Base-by-base conservation (phyloP, 2,113 vertebrate genomes). In the Catharus fuscescens region DNA sequence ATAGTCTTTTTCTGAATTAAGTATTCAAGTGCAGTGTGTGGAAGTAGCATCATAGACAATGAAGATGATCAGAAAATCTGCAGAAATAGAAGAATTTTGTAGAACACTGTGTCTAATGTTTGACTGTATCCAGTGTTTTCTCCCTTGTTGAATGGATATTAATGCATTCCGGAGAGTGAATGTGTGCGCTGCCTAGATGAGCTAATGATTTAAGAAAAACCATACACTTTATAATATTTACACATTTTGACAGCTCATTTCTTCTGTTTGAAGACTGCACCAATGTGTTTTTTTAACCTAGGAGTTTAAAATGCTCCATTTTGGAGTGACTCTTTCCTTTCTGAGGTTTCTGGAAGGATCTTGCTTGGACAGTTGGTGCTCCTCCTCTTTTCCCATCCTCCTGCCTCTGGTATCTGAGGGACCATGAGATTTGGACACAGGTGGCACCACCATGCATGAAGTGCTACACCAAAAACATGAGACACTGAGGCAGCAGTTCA, bases 361-460 rank as follows among this genome's bases (percentile, higher is more conserved):
- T 38, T 69, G 12, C 21, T 42, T 48, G 31, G 12, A 29, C 15
- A 54, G 21, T 9, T 7, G 2, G 6, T 24, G 8, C 7, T 66
- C 9, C 11, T 72, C 28, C 26, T 94, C n/a, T 73, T 64, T 62
- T 23, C 26, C 8, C 0, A 0, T 48, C 24, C 45, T 53, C 13
- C 17, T 77, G 29, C 12, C 11, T 23, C 54, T 70, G n/a, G 6
- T 71, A 31, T 10, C 47, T 21, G 36, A 88, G 32, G 76, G 14
- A 24, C 8, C 1, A 0, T 3, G 10, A 42, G 20, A 9, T 34
- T 53, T 16, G 7, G 36, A 28, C 14, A 3, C 19, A 45, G 12
- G 4, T 62, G 31, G 20, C 52, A 82, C 25, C 31, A 36, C 29
- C 5, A 1, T 25, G 13, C 18, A 14, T 7, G 36, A 54, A 6